These are phyloP conservation scores for Mormyrops attenuatus DNA, from an alignment of 2,797 vertebrate species.

Conservation along the genomic window DNA sequence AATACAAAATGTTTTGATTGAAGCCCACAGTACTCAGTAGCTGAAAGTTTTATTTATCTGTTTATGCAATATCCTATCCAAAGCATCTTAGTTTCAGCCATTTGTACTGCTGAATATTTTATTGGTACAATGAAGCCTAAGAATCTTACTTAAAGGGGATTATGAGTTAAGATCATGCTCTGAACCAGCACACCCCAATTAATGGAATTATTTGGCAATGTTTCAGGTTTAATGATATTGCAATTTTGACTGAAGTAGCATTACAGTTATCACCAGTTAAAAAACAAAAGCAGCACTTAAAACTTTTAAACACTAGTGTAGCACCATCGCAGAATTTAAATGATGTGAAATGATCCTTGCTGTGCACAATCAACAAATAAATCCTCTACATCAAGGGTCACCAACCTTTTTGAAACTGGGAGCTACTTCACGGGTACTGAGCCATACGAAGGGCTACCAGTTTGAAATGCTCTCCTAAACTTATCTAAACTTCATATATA, in stretches of 20 bases:
- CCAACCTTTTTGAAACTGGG: too few relatives aligned
- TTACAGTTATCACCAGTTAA: background rate
- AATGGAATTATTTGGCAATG: background rate
- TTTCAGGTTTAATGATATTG: background rate
- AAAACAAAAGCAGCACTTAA: background rate
- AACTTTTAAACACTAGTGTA: background rate
- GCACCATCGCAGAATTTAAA: background rate
- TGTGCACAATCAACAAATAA: background rate
- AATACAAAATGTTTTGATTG: background rate
- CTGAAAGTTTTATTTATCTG: background rate
- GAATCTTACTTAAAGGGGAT: background rate
- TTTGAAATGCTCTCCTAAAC: too few relatives aligned
- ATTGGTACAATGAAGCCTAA: background rate
- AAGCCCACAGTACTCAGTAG: background rate
- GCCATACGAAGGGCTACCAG: too few relatives aligned
- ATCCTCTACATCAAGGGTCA: background rate
- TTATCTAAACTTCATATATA: too few relatives aligned
- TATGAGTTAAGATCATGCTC: background rate
- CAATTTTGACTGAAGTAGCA: background rate
- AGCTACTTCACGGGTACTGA: too few relatives aligned
- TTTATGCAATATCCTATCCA: background rate
- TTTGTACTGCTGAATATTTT: background rate
- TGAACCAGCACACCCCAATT: background rate
- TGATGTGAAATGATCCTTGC: background rate
- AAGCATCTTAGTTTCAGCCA: background rate